Base-by-base conservation (phyloP, 2,113 vertebrate genomes). In the Dipodomys stephensi region DNA sequence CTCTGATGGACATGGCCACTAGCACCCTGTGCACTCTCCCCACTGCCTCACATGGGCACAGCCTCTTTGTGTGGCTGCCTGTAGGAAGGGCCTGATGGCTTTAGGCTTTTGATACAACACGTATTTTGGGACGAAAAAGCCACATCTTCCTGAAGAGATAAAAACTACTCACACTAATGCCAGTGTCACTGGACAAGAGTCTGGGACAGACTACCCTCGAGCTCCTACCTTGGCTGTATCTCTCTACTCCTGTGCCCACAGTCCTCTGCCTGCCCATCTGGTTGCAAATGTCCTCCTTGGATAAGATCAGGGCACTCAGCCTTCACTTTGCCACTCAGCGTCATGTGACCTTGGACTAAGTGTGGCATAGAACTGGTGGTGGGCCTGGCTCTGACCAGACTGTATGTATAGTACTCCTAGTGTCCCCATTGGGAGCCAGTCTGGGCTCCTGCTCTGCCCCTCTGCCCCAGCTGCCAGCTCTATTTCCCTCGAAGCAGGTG, bases 401-500 rank as follows among this genome's bases (percentile, higher is more conserved):
- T 20, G 22, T 16, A 32, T 32, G 62, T 77, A 15, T 35, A 12
- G 44, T 60, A 64, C 79, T 39, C 23, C 32, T 35, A 46, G 44
- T n/a, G 35, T 74, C 53, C 83, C 30, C 71, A 32, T n/a, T 4
- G 60, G 1, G 7, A 73, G 77, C 30, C 22, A 27, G n/a, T 64
- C 64, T 44, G 57, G 72, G 71, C 39, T 77, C 22, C 57, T 82
- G 68, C 67, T 69, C 46, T 46, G 10, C 9, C 22, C 49, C 39
- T 19, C 73, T 32, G 64, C 68, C 78, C 32, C 4, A 2, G 18
- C 11, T 22, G 15, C 49, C 81, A 73, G 86, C 23, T 74, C 62
- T 18, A 7, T 74, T 85, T 78, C 78, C 82, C 76, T 81, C 3
- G 20, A 44, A 91, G 84, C 96, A 86, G 76, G 93, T 89, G 91